phyloP scores from a whole-genome alignment of 2,888 invertebrate species.

The Pollenia griseotomentosa region DNA sequence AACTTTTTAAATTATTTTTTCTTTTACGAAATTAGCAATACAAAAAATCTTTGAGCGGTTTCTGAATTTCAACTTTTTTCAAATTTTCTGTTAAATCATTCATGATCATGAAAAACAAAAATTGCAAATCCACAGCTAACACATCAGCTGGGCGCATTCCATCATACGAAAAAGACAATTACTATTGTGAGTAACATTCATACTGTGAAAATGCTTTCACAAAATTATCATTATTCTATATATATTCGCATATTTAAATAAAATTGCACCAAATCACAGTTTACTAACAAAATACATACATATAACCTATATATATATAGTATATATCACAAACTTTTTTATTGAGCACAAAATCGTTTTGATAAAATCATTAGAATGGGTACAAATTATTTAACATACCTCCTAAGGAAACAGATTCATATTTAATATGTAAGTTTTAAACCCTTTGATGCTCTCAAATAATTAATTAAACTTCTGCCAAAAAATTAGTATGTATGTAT shows the following conservation, averaged over 20 bases:
- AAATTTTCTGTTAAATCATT: constrained; percentile 60
- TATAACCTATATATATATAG: too few species aligned
- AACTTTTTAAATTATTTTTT: too few species aligned
- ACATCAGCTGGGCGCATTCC: constrained; percentile 85
- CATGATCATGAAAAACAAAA: constrained; percentile 70
- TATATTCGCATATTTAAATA: constrained; percentile 1
- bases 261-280: constrained; percentile 55
- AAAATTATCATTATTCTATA: constrained; percentile 61
- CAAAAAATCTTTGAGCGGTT: constrained; percentile 29
- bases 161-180: constrained; percentile 86
- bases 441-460: too few species aligned
- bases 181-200: constrained; percentile 86
- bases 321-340: neutral
- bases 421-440: too few species aligned
- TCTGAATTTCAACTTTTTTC: constrained; percentile 10
- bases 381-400: too few species aligned
- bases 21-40: neutral
- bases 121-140: constrained; percentile 86
- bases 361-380: too few species aligned
- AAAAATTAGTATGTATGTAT: too few species aligned
- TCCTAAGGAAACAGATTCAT: too few species aligned
- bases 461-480: too few species aligned
- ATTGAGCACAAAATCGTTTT: neutral
- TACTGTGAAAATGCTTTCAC: constrained; percentile 63
- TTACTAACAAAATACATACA: constrained; percentile 24